Conservation (phyloP, 1,140 invertebrate genomes). For the Pseudachorutes palmiensis region DNA sequence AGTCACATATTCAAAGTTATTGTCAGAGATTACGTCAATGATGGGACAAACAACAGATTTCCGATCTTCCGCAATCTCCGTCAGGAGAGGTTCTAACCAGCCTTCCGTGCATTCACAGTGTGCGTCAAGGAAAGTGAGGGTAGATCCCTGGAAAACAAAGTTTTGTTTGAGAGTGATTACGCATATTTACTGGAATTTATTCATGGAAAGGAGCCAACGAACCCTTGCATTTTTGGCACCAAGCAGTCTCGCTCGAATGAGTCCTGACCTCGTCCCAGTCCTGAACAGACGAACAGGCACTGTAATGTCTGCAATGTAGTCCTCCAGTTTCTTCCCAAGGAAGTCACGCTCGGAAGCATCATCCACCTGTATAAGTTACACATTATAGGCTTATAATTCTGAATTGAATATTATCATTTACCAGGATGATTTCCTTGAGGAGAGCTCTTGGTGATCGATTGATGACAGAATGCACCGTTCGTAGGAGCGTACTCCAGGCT, state of each 20-base stretch:
- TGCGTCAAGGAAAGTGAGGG: conserved; percentile 92
- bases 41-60: conserved; percentile 94
- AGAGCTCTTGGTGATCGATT: conserved; percentile 77
- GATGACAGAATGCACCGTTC: conserved; percentile 95
- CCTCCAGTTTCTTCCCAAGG: conserved; percentile 75
- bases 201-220: background rate
- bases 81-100: conserved; percentile 85
- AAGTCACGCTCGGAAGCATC: conserved; percentile 57
- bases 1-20: conserved; percentile 87
- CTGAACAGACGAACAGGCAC: conserved; percentile 74
- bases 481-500: conserved; percentile 88
- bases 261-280: conserved; percentile 79
- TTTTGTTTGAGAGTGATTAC: background rate
- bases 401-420: conserved; percentile 95
- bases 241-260: conserved; percentile 83
- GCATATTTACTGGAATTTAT: background rate
- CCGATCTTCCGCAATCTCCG: conserved; percentile 78
- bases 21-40: conserved; percentile 96
- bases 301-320: conserved; percentile 76
- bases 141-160: conserved; percentile 56
- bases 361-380: no score
- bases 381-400: no score
- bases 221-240: conserved; percentile 78
- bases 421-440: conserved; percentile 88
- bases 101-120: conserved; percentile 92